phyloP scores from a whole-genome alignment of 2,113 vertebrate genomes.

The Taurulus bubalis region DNA sequence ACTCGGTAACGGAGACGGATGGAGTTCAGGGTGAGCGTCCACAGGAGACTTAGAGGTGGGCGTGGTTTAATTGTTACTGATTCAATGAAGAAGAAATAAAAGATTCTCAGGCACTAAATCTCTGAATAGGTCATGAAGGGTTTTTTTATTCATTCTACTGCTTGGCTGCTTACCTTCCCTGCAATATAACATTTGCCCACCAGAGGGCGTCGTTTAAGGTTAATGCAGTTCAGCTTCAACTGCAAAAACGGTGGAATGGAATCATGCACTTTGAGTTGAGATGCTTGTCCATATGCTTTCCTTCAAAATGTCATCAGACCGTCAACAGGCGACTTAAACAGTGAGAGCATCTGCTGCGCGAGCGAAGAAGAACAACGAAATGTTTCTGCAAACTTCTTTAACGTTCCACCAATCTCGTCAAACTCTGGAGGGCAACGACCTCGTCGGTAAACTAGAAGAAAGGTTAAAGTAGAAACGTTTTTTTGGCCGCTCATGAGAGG shows the following conservation, averaged over 20 bases:
- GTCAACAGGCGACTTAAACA: neutral
- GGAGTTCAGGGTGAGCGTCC: neutral
- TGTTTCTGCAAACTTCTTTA: neutral
- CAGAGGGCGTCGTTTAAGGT: slow-evolving; percentile 47
- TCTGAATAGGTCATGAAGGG: neutral
- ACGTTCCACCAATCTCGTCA: neutral
- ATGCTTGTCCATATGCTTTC: neutral
- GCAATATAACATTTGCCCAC: slow-evolving; percentile 30
- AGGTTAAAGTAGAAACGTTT: too few relatives aligned
- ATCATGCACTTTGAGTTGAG: neutral
- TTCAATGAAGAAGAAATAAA: neutral
- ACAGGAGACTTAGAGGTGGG: neutral
- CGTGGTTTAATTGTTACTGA: neutral
- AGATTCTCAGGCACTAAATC: neutral
- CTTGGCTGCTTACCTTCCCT: neutral
- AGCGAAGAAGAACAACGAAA: neutral
- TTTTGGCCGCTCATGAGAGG: neutral
- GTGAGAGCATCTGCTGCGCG: neutral
- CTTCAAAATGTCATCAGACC: neutral
- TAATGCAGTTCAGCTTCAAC: neutral
- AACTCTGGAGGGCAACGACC: neutral
- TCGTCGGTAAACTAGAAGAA: too few relatives aligned
- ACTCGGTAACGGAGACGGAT: neutral
- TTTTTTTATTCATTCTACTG: too few relatives aligned
- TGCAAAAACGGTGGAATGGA: neutral